phyloP scores from a whole-genome alignment of 2,888 invertebrate genomes.

The Aleiodes testaceus region DNA sequence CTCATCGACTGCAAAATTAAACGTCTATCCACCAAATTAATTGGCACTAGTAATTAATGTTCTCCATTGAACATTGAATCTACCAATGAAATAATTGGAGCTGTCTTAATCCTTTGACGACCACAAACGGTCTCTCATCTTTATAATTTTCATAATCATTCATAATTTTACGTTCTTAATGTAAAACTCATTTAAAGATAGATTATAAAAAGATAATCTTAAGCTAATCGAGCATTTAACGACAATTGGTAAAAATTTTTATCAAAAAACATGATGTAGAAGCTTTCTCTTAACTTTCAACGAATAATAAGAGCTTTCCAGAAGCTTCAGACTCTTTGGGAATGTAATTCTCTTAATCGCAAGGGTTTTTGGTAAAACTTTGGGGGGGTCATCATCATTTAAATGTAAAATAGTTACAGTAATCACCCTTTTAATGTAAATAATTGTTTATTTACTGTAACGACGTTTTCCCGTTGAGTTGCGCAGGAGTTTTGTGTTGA shows the following conservation, averaged over 20 bases:
- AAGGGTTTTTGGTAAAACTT: constrained; percentile 8
- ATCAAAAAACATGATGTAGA: constrained; percentile 30
- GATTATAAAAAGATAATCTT: constrained; percentile 6
- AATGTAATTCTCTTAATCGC: neutral
- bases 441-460: constrained; percentile 48
- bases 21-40: constrained; percentile 1
- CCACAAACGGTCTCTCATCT: neutral
- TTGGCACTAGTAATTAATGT: constrained; percentile 14
- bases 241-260: constrained; percentile 22
- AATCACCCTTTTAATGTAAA: no score
- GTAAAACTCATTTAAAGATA: neutral
- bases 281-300: constrained; percentile 12
- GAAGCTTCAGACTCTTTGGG: constrained; percentile 21
- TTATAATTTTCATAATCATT: no score
- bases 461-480: constrained; percentile 66
- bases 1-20: constrained; percentile 13
- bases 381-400: constrained; percentile 8
- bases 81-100: neutral
- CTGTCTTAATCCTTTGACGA: constrained; percentile 3
- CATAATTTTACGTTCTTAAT: neutral
- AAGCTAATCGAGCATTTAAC: neutral
- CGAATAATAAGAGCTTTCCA: constrained; percentile 19
- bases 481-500: constrained; percentile 59
- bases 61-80: constrained; percentile 13
- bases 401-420: constrained; percentile 4